Conservation (phyloP, 2,888 invertebrate genomes). For the Meiosimyza platycephala region DNA sequence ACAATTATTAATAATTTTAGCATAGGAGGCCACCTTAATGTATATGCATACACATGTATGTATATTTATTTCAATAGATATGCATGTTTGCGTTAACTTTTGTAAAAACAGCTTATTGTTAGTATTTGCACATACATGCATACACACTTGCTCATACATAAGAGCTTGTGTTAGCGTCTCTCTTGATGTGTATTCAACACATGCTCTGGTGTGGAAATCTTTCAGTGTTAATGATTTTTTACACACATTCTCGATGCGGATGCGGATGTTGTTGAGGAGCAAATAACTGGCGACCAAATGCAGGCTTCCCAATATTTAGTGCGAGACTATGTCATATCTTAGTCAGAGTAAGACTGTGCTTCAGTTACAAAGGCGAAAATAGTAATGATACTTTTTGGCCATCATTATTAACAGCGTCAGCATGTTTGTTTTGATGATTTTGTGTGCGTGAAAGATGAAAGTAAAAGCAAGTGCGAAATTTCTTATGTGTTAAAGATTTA, state of each 20-base stretch:
- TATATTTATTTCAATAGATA: too few species aligned
- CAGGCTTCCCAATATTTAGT: background rate
- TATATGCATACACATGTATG: too few species aligned
- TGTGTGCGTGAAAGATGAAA: background rate
- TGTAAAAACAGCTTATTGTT: too few species aligned
- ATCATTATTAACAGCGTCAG: constrained; percentile 38
- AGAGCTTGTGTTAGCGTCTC: background rate
- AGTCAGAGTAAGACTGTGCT: constrained; percentile 42
- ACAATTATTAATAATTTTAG: too few species aligned
- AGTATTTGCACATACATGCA: too few species aligned
- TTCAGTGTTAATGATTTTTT: constrained; percentile 62
- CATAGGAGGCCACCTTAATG: too few species aligned
- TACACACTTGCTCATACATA: background rate
- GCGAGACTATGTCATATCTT: constrained; percentile 25
- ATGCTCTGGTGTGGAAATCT: constrained; percentile 43
- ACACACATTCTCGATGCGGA: constrained; percentile 46
- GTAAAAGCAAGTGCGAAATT: background rate
- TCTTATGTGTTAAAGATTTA: too few species aligned
- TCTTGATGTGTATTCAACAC: constrained; percentile 32
- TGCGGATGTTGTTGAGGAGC: background rate
- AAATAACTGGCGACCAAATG: background rate
- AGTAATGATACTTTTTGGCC: constrained; percentile 42
- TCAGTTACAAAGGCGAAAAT: constrained; percentile 41
- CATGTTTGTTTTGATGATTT: constrained; percentile 27
- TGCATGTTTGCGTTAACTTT: too few species aligned